phyloP scores from a whole-genome alignment of 2,888 invertebrate species.

The Dryococelus australis region DNA sequence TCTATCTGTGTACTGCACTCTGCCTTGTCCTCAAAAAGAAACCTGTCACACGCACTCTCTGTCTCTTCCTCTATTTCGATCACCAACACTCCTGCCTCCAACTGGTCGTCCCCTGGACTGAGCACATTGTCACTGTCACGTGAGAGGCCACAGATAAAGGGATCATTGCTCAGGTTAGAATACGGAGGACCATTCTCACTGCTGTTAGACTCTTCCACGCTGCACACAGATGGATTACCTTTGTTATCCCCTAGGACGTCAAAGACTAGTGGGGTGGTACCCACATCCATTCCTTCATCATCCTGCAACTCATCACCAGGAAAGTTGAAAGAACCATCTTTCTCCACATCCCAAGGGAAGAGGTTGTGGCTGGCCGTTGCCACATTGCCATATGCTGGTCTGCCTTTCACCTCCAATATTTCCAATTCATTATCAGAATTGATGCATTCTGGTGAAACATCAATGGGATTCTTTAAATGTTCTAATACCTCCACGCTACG shows the following conservation, averaged over 20 bases:
- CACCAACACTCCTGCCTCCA: neutral
- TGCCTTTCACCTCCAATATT: conserved; percentile 16
- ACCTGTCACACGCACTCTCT: neutral
- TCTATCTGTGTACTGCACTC: neutral
- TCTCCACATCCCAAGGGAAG: neutral
- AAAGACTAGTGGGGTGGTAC: neutral
- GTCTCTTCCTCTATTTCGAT: neutral
- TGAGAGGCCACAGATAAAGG: neutral
- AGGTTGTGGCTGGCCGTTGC: conserved; percentile 1
- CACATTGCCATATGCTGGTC: neutral
- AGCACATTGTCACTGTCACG: neutral
- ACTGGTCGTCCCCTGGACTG: neutral
- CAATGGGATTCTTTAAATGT: neutral
- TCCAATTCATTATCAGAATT: neutral
- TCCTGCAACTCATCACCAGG: neutral
- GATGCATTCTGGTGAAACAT: conserved; percentile 1
- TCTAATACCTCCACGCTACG: neutral
- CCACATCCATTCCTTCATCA: neutral
- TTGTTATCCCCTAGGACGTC: no score
- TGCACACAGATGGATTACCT: neutral
- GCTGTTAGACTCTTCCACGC: neutral
- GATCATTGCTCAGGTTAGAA: neutral
- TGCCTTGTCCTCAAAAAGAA: neutral
- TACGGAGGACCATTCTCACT: neutral
- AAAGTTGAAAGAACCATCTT: neutral